Conservation (phyloP, 1,140 invertebrate species). For the Gonatopus flavifemur region DNA sequence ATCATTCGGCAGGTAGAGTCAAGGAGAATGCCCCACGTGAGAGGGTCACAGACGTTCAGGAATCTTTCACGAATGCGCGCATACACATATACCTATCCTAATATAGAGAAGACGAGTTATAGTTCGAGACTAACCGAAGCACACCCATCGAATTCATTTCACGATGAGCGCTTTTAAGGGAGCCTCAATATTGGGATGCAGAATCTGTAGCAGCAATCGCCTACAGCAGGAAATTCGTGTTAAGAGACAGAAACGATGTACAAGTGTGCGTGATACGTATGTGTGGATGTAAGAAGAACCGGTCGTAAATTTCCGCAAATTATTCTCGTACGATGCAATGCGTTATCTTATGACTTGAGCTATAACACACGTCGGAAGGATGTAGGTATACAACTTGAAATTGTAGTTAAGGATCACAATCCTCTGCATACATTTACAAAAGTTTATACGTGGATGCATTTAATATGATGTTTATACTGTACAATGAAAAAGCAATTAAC, state of each 20-base stretch:
- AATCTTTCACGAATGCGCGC: constrained; percentile 13
- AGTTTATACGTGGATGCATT: too few relatives aligned
- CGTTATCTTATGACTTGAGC: constrained; percentile 12
- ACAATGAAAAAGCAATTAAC: too few relatives aligned
- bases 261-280: too few relatives aligned
- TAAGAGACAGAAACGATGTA: constrained; percentile 9
- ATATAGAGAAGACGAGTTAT: too few relatives aligned
- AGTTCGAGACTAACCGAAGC: too few relatives aligned
- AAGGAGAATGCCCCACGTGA: too few relatives aligned
- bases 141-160: constrained; percentile 16
- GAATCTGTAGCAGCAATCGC: not conserved
- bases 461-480: too few relatives aligned
- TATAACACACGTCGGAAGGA: constrained; percentile 2
- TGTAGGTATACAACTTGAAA: too few relatives aligned
- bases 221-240: constrained; percentile 10
- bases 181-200: not conserved
- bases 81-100: too few relatives aligned
- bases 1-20: constrained; percentile 30
- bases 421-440: too few relatives aligned
- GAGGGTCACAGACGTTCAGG: constrained; percentile 21
- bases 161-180: not conserved
- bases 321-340: constrained; percentile 15
- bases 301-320: constrained; percentile 23
- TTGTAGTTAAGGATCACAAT: too few relatives aligned
- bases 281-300: not conserved